These are phyloP conservation scores for Vidua chalybeata DNA, from an alignment of 2,113 vertebrate genomes.

Conservation along the genomic window DNA sequence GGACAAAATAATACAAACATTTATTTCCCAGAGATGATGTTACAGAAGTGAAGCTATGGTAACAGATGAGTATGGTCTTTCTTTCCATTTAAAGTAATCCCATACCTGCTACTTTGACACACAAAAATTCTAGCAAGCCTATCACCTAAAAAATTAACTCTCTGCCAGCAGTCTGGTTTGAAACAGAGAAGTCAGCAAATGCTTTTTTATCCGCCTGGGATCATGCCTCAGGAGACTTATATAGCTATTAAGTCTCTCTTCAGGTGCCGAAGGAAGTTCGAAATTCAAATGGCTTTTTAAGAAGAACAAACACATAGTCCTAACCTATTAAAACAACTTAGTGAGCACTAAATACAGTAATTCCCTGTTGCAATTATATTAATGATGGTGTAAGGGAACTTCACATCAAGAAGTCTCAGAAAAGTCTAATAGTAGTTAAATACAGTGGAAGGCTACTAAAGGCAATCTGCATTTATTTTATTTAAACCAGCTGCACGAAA, in stretches of 20 bases:
- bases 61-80: not conserved
- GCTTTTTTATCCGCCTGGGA: not conserved
- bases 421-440: slow-evolving; percentile 14
- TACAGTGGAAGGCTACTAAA: slow-evolving; percentile 14
- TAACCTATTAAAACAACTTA: slow-evolving; percentile 57
- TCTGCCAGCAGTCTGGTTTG: not conserved
- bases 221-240: not conserved
- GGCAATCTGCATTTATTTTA: slow-evolving; percentile 29
- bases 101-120: not conserved
- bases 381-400: slow-evolving; percentile 19
- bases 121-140: not conserved
- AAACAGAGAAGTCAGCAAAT: not conserved
- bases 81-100: not conserved
- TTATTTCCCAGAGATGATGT: not conserved
- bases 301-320: slow-evolving; percentile 40
- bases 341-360: slow-evolving; percentile 23
- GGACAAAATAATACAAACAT: not conserved
- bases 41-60: not conserved
- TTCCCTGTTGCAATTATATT: slow-evolving; percentile 38
- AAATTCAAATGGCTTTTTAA: slow-evolving; percentile 38
- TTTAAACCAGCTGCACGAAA: slow-evolving; percentile 37
- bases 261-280: slow-evolving; percentile 8
- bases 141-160: not conserved
- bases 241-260: slow-evolving; percentile 15
- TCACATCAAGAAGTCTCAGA: slow-evolving; percentile 22